Evolutionary conservation across 2,797 vertebrate species (phyloP).

Genomic region (Sitta carolinensis): DNA sequence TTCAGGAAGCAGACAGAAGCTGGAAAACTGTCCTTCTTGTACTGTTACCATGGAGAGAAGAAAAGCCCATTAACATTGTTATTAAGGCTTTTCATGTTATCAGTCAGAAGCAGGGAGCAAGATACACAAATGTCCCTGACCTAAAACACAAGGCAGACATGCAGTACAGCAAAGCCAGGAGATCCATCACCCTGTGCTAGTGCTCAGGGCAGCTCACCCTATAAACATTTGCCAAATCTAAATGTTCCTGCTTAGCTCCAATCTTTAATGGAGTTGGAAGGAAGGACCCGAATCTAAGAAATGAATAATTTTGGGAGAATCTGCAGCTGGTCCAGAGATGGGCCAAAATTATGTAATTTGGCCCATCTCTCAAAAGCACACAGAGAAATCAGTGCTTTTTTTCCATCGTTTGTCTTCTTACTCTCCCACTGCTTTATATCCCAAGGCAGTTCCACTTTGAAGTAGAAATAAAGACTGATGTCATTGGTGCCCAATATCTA

Average conservation of each 20-base stretch:
- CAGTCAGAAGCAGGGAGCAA: neutral
- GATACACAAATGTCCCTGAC: neutral
- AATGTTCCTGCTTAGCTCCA: neutral
- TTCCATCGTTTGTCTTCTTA: neutral
- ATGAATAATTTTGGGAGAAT: neutral
- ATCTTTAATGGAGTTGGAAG: neutral
- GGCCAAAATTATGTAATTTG: neutral
- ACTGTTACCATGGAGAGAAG: slow-evolving; percentile 34
- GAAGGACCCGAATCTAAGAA: neutral
- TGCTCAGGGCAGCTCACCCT: neutral
- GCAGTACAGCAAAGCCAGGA: neutral
- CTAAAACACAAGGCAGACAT: neutral
- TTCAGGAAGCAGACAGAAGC: neutral
- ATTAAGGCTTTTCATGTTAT: slow-evolving; percentile 22
- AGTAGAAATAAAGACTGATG: slow-evolving; percentile 1
- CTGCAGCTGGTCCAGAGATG: neutral
- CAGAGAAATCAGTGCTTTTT: neutral
- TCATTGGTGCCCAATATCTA: neutral
- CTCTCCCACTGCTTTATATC: neutral
- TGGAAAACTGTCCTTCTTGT: neutral
- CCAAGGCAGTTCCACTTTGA: neutral
- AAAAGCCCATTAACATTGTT: neutral
- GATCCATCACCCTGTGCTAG: neutral
- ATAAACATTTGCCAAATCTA: neutral
- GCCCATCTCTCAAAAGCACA: neutral